Evolutionary conservation across 2,797 vertebrate species (phyloP).

Genomic region (Takifugu rubripes): DNA sequence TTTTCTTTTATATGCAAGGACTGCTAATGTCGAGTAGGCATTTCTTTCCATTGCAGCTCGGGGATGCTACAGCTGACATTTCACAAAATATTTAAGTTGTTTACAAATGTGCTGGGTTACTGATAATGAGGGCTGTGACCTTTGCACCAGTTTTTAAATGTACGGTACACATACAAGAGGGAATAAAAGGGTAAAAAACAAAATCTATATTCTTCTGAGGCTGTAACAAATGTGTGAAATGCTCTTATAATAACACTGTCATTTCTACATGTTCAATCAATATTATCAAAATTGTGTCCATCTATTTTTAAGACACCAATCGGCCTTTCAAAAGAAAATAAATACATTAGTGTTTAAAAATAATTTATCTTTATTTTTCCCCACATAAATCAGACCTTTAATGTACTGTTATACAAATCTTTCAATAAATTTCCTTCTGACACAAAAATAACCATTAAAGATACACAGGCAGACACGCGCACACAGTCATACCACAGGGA

Average conservation of each 20-base stretch:
- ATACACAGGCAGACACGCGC: slow-evolving; percentile 53
- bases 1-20: too few species aligned
- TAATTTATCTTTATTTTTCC: slow-evolving; percentile 75
- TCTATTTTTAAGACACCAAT: slow-evolving; percentile 31
- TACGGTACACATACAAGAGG: too few species aligned
- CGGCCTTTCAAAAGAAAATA: background rate
- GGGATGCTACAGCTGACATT: too few species aligned
- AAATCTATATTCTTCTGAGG: too few species aligned
- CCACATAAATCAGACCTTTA: slow-evolving; percentile 72
- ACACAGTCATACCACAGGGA: slow-evolving; percentile 34
- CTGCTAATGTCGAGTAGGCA: too few species aligned
- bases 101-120: background rate
- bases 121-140: background rate
- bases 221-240: too few species aligned
- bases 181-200: too few species aligned
- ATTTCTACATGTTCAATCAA: too few species aligned
- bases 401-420: slow-evolving; percentile 77
- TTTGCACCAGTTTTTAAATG: background rate
- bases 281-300: background rate
- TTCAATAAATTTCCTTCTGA: slow-evolving; percentile 72
- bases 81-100: too few species aligned
- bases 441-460: slow-evolving; percentile 75
- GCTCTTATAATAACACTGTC: too few species aligned
- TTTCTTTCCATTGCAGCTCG: too few species aligned
- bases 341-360: slow-evolving; percentile 72